A percentile compares a stretch with the other conserved stretches of the same genome.
These are phyloP conservation scores for Malacoraja senta DNA, from an alignment of 2,797 vertebrate genomes.

Conservation along the genomic window DNA sequence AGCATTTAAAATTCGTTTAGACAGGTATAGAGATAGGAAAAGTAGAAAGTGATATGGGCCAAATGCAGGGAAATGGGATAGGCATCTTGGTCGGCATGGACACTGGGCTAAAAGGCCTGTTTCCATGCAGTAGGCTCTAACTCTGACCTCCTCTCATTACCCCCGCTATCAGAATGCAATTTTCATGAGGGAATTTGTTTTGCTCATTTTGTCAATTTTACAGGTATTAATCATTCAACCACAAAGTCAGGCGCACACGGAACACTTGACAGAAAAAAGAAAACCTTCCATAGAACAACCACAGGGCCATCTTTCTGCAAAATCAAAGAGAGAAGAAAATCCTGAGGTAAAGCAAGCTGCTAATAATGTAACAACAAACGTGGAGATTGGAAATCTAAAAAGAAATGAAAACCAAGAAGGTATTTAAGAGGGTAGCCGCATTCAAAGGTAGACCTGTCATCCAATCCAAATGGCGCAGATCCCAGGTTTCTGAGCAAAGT, in stretches of 20 bases:
- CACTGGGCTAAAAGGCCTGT: too few relatives aligned
- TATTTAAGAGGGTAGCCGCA: neutral
- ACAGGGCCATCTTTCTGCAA: slow-evolving; percentile 62
- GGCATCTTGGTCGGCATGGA: too few relatives aligned
- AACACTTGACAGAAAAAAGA: slow-evolving; percentile 60
- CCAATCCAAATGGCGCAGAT: neutral
- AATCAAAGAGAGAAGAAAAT: slow-evolving; percentile 75
- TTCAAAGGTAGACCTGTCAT: neutral
- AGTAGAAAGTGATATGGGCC: too few relatives aligned
- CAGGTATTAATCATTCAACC: slow-evolving; percentile 95
- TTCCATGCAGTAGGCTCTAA: too few relatives aligned
- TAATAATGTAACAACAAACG: neutral
- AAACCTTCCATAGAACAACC: slow-evolving; percentile 62
- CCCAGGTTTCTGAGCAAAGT: neutral
- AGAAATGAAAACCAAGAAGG: neutral
- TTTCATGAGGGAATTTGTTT: neutral
- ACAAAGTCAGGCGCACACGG: slow-evolving; percentile 72
- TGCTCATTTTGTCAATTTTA: slow-evolving; percentile 40
- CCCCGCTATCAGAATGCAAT: neutral
- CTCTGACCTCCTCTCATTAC: too few relatives aligned
- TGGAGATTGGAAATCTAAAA: neutral
- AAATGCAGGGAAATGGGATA: too few relatives aligned
- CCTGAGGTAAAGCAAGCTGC: slow-evolving; percentile 68
- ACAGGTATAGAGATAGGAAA: too few relatives aligned
- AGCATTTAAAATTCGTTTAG: too few relatives aligned